phyloP scores from a whole-genome alignment of 2,888 invertebrate species.

The Entomobrya proxima region DNA sequence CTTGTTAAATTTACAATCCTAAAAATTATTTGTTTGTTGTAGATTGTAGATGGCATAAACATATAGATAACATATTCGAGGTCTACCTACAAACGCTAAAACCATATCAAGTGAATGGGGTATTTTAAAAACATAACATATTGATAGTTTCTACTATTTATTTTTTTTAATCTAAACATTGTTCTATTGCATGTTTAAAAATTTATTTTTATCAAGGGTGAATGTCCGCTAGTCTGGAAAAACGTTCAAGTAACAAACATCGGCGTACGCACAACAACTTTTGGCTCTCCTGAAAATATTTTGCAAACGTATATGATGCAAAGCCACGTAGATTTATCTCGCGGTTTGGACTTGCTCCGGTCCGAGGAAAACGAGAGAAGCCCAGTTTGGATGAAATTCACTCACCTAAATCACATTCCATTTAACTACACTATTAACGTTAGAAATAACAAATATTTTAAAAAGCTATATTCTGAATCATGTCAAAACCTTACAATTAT shows the following conservation, averaged over 20 bases:
- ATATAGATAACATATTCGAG: conserved; percentile 87
- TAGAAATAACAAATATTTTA: conserved; percentile 12
- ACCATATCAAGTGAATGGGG: conserved; percentile 76
- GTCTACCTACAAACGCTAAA: conserved; percentile 85
- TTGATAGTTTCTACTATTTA: no score
- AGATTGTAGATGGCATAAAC: conserved; percentile 91
- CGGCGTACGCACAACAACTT: conserved; percentile 76
- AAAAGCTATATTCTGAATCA: no score
- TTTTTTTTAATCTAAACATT: no score
- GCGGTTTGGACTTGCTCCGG: conserved; percentile 86
- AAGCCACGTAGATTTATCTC: conserved; percentile 85
- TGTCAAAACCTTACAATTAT: neutral
- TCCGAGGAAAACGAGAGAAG: conserved; percentile 60
- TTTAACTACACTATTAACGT: conserved; percentile 76
- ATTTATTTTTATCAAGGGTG: conserved; percentile 21
- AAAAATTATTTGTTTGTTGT: no score
- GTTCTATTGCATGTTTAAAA: neutral
- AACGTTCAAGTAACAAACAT: conserved; percentile 73
- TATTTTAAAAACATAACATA: no score
- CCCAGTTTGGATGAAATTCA: conserved; percentile 74
- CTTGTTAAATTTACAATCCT: no score
- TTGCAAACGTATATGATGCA: conserved; percentile 87
- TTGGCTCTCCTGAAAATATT: conserved; percentile 77
- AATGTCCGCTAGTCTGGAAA: conserved; percentile 73
- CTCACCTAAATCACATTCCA: conserved; percentile 76